phyloP scores from a whole-genome alignment of 2,113 vertebrate genomes.

The Mustela nigripes region DNA sequence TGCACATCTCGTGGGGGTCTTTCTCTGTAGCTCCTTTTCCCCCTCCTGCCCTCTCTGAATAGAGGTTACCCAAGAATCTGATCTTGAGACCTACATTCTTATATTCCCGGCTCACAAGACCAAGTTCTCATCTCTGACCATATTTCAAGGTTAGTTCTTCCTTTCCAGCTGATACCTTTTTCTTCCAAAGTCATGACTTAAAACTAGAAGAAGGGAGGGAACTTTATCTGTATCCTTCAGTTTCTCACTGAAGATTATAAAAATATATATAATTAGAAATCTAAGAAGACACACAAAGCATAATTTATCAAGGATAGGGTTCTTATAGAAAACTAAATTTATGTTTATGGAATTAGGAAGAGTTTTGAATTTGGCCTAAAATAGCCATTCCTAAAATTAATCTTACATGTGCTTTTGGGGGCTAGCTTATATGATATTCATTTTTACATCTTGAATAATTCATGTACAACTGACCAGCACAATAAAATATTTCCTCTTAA shows the following conservation, averaged over 20 bases:
- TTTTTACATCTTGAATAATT: constrained; percentile 78
- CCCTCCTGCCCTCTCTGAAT: not conserved
- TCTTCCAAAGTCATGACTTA: constrained; percentile 36
- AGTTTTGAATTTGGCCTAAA: constrained; percentile 70
- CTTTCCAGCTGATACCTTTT: constrained; percentile 9
- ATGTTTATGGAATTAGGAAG: constrained; percentile 45
- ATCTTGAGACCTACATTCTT: not conserved
- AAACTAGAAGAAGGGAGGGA: constrained; percentile 51
- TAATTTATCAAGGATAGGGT: constrained; percentile 36
- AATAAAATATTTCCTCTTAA: constrained; percentile 72
- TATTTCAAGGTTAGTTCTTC: constrained; percentile 58
- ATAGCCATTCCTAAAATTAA: constrained; percentile 70
- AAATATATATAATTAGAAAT: constrained; percentile 56
- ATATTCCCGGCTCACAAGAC: not conserved
- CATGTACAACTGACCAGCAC: constrained; percentile 63
- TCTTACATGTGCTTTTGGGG: constrained; percentile 49
- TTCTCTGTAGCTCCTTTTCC: not conserved
- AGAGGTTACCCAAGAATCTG: not conserved
- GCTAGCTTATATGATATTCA: constrained; percentile 48
- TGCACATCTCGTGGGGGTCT: not conserved
- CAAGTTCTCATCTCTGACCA: constrained; percentile 14
- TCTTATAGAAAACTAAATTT: constrained; percentile 61
- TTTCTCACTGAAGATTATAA: constrained; percentile 22
- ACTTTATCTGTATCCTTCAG: constrained; percentile 18
- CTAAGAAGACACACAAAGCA: not conserved